phyloP scores from a whole-genome alignment of 2,113 vertebrate genomes.

The Ranitomeya variabilis region DNA sequence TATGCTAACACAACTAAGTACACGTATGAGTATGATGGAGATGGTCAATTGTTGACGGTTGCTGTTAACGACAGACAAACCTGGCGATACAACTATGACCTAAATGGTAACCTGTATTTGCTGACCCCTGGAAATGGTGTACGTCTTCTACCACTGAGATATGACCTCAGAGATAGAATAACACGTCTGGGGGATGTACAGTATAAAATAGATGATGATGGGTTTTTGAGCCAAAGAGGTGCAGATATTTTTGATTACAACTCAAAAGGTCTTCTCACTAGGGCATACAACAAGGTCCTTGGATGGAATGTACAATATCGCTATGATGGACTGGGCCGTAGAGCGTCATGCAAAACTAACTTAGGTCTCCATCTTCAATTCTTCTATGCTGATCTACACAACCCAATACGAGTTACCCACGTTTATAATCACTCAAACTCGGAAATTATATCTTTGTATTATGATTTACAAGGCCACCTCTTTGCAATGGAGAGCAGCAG shows the following conservation, averaged over 20 bases:
- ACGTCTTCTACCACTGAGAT: slow-evolving; percentile 90
- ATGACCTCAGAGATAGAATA: slow-evolving; percentile 94
- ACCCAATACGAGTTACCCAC: slow-evolving; percentile 91
- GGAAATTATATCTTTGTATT: slow-evolving; percentile 94
- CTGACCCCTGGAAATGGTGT: slow-evolving; percentile 92
- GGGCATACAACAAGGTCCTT: slow-evolving; percentile 89
- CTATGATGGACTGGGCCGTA: slow-evolving; percentile 90
- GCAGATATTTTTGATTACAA: slow-evolving; percentile 94
- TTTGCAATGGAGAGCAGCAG: slow-evolving; percentile 99
- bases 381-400: slow-evolving; percentile 96
- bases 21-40: slow-evolving; percentile 95
- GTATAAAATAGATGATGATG: slow-evolving; percentile 94
- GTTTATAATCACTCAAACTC: slow-evolving; percentile 99
- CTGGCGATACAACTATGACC: slow-evolving; percentile 98
- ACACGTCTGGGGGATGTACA: slow-evolving; percentile 93
- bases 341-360: slow-evolving; percentile 95
- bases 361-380: slow-evolving; percentile 96
- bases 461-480: slow-evolving; percentile 96
- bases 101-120: slow-evolving; percentile 95
- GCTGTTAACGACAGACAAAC: slow-evolving; percentile 95
- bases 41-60: slow-evolving; percentile 93
- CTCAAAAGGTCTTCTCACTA: slow-evolving; percentile 92
- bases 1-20: slow-evolving; percentile 98
- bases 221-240: slow-evolving; percentile 91
- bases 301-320: slow-evolving; percentile 96